A percentile compares a stretch with the other conserved stretches of the same genome.
These are phyloP conservation scores for Synergus itoensis DNA, from an alignment of 2,888 invertebrate species.

Conservation along the genomic window DNA sequence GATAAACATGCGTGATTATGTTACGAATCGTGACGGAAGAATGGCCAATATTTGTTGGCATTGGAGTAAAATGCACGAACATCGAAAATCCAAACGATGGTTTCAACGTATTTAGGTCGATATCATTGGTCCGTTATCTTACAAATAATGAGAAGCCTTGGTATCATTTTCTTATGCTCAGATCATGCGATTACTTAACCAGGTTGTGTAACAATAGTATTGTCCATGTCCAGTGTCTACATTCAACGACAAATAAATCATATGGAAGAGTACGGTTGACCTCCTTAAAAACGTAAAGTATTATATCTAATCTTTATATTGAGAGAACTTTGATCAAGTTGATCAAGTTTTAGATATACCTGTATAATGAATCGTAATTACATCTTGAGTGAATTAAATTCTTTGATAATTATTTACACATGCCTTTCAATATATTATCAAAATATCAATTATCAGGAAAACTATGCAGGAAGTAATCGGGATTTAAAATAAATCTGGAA, in stretches of 20 bases:
- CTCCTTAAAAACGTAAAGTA: background rate
- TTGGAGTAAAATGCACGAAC: constrained; percentile 33
- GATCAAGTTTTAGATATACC: background rate
- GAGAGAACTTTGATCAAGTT: background rate
- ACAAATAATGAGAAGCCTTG: constrained; percentile 63
- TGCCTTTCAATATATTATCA: background rate
- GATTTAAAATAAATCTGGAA: too few species aligned
- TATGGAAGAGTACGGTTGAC: background rate
- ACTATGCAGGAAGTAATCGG: too few species aligned
- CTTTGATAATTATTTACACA: background rate
- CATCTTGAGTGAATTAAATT: background rate
- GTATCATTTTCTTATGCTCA: constrained; percentile 64
- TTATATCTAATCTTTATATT: background rate
- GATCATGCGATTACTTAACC: constrained; percentile 51
- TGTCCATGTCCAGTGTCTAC: constrained; percentile 14
- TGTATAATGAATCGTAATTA: background rate
- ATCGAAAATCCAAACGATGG: constrained; percentile 34
- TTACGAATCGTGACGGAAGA: constrained; percentile 23
- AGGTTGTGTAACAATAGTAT: constrained; percentile 54
- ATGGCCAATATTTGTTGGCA: constrained; percentile 44
- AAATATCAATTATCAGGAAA: too few species aligned
- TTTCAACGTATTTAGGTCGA: constrained; percentile 3
- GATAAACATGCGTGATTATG: background rate
- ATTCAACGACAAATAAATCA: constrained; percentile 50
- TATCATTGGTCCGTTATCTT: constrained; percentile 59